Evolutionary conservation across 1,140 invertebrate species (phyloP).

Genomic region (Maniola jurtina): DNA sequence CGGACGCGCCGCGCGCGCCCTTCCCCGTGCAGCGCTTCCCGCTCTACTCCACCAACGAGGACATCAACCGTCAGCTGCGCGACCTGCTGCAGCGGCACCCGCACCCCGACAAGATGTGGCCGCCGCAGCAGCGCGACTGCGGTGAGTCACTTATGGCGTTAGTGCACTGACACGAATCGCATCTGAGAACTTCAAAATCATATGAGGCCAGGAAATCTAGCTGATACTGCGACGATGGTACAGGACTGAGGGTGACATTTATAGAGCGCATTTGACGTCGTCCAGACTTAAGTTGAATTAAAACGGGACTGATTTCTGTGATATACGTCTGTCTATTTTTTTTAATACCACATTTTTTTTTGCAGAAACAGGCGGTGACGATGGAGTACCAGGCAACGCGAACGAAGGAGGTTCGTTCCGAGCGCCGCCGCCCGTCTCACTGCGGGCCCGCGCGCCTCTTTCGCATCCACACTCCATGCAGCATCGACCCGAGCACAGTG

Average conservation of each 20-base stretch:
- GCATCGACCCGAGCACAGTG: constrained; percentile 27
- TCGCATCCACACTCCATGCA: constrained; percentile 29
- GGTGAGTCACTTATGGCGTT: background rate
- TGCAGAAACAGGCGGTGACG: background rate
- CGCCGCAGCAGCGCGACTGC: constrained; percentile 52
- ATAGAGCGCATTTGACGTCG: too few species aligned
- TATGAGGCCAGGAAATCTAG: too few species aligned
- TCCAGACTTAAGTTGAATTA: too few species aligned
- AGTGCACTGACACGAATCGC: too few species aligned
- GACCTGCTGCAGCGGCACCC: constrained; percentile 89
- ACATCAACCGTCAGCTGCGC: constrained; percentile 86
- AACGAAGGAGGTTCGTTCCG: constrained; percentile 58
- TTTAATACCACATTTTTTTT: background rate
- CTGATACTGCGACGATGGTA: too few species aligned
- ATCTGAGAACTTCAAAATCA: too few species aligned
- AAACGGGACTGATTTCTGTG: too few species aligned
- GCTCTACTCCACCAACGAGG: constrained; percentile 59
- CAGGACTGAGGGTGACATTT: background rate
- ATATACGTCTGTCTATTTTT: too few species aligned
- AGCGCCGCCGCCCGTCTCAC: constrained; percentile 68
- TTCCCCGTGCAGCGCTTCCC: constrained; percentile 63
- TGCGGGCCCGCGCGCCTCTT: constrained; percentile 51
- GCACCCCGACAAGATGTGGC: constrained; percentile 79
- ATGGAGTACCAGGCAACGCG: constrained; percentile 5
- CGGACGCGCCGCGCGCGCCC: constrained; percentile 51